Conservation (phyloP, 2,797 vertebrate species). For the Helostoma temminkii region DNA sequence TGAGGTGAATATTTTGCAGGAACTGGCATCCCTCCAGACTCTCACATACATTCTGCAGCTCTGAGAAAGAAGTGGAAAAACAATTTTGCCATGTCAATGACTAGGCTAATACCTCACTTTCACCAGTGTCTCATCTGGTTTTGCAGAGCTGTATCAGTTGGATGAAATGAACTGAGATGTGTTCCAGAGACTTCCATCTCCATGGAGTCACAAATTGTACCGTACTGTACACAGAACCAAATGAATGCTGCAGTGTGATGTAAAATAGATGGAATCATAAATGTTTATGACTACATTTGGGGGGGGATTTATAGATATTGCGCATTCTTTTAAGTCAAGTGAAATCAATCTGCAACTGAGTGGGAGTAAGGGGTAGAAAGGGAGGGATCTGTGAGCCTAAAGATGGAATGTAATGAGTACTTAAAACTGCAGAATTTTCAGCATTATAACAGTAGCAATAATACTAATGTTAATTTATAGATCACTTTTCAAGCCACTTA, state of each 20-base stretch:
- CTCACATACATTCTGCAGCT: slow-evolving; percentile 79
- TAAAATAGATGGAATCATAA: slow-evolving; percentile 11
- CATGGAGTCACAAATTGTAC: too few species aligned
- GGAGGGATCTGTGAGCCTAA: slow-evolving; percentile 7
- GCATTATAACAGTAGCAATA: background rate
- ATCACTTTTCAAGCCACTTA: background rate
- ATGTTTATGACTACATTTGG: slow-evolving; percentile 3
- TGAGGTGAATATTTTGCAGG: slow-evolving; percentile 84
- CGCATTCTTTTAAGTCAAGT: background rate
- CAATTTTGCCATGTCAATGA: background rate
- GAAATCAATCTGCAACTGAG: slow-evolving; percentile 16
- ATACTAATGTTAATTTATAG: background rate
- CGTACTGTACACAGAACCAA: background rate
- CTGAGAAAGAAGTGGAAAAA: slow-evolving; percentile 72
- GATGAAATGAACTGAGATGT: slow-evolving; percentile 10
- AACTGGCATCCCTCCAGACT: slow-evolving; percentile 84
- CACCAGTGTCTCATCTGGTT: slow-evolving; percentile 10
- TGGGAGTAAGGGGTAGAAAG: slow-evolving; percentile 3
- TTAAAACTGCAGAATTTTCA: background rate
- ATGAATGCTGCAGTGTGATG: background rate
- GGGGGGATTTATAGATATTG: slow-evolving; percentile 11
- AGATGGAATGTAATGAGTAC: slow-evolving; percentile 8
- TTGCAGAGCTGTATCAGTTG: background rate
- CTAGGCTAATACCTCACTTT: slow-evolving; percentile 25
- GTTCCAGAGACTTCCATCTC: slow-evolving; percentile 11